phyloP scores from a whole-genome alignment of 2,113 vertebrate species.

The Cebus imitator region DNA sequence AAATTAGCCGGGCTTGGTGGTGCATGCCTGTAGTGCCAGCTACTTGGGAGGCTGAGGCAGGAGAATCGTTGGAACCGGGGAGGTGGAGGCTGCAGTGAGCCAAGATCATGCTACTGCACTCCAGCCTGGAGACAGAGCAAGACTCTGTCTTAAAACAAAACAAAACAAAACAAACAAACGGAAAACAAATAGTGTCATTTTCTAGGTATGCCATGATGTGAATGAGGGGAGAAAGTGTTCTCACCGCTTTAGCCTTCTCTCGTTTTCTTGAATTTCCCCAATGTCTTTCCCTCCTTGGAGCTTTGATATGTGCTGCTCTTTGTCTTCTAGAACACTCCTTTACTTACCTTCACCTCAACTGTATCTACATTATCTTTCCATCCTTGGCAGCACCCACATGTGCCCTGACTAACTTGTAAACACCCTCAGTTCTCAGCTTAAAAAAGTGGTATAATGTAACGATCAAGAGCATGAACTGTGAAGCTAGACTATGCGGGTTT shows the following conservation, averaged over 20 bases:
- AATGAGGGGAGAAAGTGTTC: neutral
- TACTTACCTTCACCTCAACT: neutral
- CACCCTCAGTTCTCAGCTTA: neutral
- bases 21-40: too few relatives aligned
- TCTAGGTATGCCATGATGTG: neutral
- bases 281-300: neutral
- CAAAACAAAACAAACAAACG: too few relatives aligned
- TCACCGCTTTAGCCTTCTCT: neutral
- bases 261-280: neutral
- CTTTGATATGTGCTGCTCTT: neutral
- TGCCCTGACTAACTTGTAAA: neutral
- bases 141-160: too few relatives aligned
- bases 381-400: neutral
- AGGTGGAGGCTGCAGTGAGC: too few relatives aligned
- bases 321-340: neutral
- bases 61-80: too few relatives aligned
- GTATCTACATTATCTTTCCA: neutral
- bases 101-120: too few relatives aligned
- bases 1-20: too few relatives aligned
- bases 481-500: neutral
- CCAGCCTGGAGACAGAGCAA: too few relatives aligned
- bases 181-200: neutral
- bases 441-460: neutral
- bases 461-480: neutral
- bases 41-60: too few relatives aligned